Evolutionary conservation across 2,113 vertebrate species (phyloP).

Genomic region (Raja brachyura): DNA sequence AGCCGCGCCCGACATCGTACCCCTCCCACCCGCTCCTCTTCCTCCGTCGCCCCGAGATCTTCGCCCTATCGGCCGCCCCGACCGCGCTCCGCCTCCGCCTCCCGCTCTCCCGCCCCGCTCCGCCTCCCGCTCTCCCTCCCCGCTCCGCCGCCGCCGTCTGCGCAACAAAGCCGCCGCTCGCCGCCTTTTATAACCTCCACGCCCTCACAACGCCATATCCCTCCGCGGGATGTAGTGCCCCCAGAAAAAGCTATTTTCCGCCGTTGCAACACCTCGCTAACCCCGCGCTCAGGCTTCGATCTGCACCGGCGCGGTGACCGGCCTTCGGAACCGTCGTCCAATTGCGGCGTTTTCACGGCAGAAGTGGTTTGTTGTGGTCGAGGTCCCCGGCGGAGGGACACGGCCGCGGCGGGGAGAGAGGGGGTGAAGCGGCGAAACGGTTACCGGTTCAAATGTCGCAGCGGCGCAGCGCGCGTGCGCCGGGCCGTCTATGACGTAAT

Average conservation of each 20-base stretch:
- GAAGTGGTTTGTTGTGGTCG: too few species aligned
- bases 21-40: not conserved
- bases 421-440: too few species aligned
- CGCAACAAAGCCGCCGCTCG: not conserved
- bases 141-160: not conserved
- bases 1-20: too few species aligned
- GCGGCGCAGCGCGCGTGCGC: not conserved
- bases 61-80: not conserved
- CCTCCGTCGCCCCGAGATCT: not conserved
- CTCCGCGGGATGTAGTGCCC: not conserved
- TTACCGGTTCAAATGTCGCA: conserved; percentile 14
- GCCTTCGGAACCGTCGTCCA: too few species aligned
- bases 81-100: accelerated
- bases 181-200: not conserved
- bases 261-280: too few species aligned
- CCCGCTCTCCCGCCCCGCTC: too few species aligned
- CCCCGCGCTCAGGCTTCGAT: too few species aligned
- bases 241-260: not conserved
- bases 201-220: not conserved
- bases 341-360: too few species aligned
- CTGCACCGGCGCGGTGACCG: too few species aligned
- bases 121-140: not conserved
- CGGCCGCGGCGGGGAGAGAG: not conserved
- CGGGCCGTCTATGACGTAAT: not conserved
- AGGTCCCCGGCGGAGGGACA: not conserved